phyloP scores from a whole-genome alignment of 2,888 invertebrate species.

The Trisateles emortualis region DNA sequence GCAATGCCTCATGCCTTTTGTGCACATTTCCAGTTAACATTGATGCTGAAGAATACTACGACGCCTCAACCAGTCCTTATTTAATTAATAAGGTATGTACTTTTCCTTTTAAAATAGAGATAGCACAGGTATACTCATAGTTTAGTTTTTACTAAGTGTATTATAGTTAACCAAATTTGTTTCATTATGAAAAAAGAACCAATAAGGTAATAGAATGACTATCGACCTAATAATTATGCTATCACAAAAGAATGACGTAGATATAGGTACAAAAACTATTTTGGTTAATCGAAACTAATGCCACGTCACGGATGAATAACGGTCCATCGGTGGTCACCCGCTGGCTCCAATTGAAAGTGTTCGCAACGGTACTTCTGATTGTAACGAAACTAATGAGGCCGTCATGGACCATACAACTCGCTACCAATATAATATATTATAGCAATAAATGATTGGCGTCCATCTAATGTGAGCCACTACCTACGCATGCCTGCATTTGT shows the following conservation, averaged over 20 bases:
- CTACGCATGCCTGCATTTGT: background rate
- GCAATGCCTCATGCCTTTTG: too few relatives aligned
- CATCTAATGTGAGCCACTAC: slow-evolving; percentile 4
- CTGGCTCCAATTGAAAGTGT: slow-evolving; percentile 66
- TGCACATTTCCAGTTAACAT: too few relatives aligned
- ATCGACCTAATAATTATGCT: background rate
- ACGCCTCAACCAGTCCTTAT: too few relatives aligned
- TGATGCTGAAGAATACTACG: too few relatives aligned
- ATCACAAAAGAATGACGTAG: slow-evolving; percentile 32
- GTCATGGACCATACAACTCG: slow-evolving; percentile 44
- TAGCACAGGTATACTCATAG: too few relatives aligned
- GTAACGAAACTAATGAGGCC: slow-evolving; percentile 75
- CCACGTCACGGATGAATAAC: slow-evolving; percentile 52
- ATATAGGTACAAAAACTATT: slow-evolving; percentile 42
- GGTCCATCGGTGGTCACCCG: slow-evolving; percentile 41
- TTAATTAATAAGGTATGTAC: too few relatives aligned
- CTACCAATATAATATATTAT: slow-evolving; percentile 17
- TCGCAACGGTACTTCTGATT: slow-evolving; percentile 73
- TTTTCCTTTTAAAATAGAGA: too few relatives aligned
- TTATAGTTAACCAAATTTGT: too few relatives aligned
- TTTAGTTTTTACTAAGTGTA: too few relatives aligned
- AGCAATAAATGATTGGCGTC: slow-evolving; percentile 14
- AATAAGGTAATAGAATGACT: background rate
- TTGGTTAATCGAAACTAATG: slow-evolving; percentile 38
- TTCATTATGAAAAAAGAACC: too few relatives aligned